These are phyloP conservation scores for Ladona fulva DNA, from an alignment of 1,140 invertebrate genomes.

Conservation along the genomic window DNA sequence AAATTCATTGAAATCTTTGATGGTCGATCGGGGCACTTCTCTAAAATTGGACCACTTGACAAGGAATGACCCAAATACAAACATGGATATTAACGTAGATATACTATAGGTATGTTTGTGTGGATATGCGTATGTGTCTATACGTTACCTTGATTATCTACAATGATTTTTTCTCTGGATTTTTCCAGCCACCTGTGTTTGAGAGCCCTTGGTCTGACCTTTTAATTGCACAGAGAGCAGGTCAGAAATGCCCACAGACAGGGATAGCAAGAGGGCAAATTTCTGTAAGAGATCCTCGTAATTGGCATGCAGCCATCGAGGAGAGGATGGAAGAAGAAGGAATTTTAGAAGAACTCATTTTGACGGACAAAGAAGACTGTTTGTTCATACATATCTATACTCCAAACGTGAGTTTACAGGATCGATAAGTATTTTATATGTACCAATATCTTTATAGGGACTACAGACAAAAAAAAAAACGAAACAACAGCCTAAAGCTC, in stretches of 20 bases:
- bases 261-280: background rate
- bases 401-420: constrained; percentile 16
- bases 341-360: background rate
- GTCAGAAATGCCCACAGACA: constrained; percentile 6
- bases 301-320: constrained; percentile 5
- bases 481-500: background rate
- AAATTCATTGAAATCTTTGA: too few species aligned
- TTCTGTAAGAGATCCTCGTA: background rate
- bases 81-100: too few species aligned
- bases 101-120: too few species aligned
- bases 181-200: background rate
- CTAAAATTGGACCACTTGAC: too few species aligned
- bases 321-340: background rate
- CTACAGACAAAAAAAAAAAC: background rate
- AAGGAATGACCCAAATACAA: too few species aligned
- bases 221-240: background rate
- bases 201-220: background rate
- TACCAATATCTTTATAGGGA: background rate
- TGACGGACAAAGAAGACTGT: constrained; percentile 16
- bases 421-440: background rate
- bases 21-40: too few species aligned
- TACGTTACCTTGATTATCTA: background rate
- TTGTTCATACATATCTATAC: constrained; percentile 19
- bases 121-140: background rate
- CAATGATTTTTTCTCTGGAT: background rate